Evolutionary conservation across 2,888 invertebrate genomes (phyloP), one percentile per base, ranked within the genome.

Genomic region (Lasius fuliginosus): DNA sequence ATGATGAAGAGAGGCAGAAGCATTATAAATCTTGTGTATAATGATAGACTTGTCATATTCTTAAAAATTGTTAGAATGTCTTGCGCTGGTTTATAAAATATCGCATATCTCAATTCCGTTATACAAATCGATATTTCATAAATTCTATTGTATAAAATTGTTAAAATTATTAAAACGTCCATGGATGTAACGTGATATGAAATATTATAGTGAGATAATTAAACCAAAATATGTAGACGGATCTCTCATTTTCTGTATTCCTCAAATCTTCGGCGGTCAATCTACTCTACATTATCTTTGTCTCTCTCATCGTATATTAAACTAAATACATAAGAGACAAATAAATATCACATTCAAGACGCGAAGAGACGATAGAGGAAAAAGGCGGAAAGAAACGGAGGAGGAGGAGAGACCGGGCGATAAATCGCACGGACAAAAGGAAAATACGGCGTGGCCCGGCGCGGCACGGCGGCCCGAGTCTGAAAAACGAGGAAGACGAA

Each of bases 401-500:
- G 46, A 62, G 75, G 75, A 79, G 85, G 85, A 71, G 83, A 88
- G 84, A 69, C 77, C 42, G 53, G 69, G 69, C 77, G 81, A 87
- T 87, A 87, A 88, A 86, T 84, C 82, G 30, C 82, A 79, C 62
- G 82, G 84, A 84, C 76, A 71, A 87, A 83, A 83, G 87, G 84
- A 67, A 83, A 65, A 83, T 86, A 87, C 74, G 86, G 71, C 71
- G 71, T 53, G 77, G 83, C 69, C 64, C 62, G 84, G 85, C 81
- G 30, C 23, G 23, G 23, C 23, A 23, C 23, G 23, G 23, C 23
- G 73, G 81, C 73, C 73, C 71, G 77, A 69, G 67, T 77, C 82
- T 84, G 88, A 90, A 90, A 89, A 91, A 87, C 87, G 87, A 87
- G 84, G 86, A 90, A 91, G 91, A 92, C 87, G 91, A 91, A 92